Evolutionary conservation across 2,888 invertebrate genomes (phyloP).

Genomic region (Calameuta filiformis): DNA sequence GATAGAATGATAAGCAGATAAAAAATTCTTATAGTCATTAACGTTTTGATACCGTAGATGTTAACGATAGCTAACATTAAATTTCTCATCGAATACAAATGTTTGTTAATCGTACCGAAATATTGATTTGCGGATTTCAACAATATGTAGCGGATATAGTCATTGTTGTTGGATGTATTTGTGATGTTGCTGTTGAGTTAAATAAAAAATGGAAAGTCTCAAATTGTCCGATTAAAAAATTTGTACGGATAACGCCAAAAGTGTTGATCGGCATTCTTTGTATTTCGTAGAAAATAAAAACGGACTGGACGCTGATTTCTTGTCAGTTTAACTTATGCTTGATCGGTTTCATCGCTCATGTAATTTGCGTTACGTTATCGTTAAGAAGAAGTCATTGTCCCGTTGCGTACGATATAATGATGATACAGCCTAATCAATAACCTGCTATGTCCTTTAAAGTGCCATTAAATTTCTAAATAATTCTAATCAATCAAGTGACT

Average conservation of each 20-base stretch:
- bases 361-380: background rate
- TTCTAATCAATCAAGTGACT: background rate
- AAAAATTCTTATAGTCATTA: background rate
- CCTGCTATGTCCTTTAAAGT: background rate
- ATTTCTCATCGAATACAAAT: background rate
- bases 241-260: background rate
- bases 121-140: background rate
- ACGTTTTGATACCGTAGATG: background rate
- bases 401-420: background rate
- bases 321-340: no score
- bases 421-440: background rate
- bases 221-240: background rate
- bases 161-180: constrained; percentile 4
- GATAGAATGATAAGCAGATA: background rate
- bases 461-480: background rate
- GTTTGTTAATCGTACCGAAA: background rate
- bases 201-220: background rate
- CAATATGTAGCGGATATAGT: background rate
- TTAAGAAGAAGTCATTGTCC: background rate
- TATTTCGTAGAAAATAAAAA: background rate
- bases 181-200: background rate
- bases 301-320: background rate
- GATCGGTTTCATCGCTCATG: background rate
- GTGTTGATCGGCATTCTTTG: background rate
- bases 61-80: background rate